phyloP scores from a whole-genome alignment of 1,140 invertebrate species.

The Trichonephila clavata region DNA sequence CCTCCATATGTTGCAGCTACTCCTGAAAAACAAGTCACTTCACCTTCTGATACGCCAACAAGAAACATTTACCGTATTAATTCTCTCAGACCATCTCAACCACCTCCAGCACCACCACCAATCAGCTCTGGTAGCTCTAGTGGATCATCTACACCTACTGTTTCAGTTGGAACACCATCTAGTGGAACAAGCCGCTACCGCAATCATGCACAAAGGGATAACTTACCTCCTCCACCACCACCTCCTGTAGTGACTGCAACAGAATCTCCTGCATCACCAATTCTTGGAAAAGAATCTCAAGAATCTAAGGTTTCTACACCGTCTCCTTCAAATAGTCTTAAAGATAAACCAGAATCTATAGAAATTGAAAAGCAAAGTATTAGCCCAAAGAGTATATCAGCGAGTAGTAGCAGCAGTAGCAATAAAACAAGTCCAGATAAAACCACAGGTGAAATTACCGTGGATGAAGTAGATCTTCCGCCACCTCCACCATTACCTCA shows the following conservation, averaged over 20 bases:
- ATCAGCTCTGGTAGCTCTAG: conserved; percentile 75
- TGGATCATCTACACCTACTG: conserved; percentile 82
- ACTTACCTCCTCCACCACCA: conserved; percentile 92
- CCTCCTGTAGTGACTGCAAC: conserved; percentile 83
- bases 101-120: conserved; percentile 79
- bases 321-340: conserved; percentile 81
- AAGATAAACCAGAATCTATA: conserved; percentile 76
- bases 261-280: conserved; percentile 12
- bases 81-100: conserved; percentile 72
- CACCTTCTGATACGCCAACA: conserved; percentile 64
- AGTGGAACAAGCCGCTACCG: conserved; percentile 83
- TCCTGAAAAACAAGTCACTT: conserved; percentile 79
- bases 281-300: background rate
- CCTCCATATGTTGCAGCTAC: conserved; percentile 77
- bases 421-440: conserved; percentile 59
- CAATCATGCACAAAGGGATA: conserved; percentile 84
- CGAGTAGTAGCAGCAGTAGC: background rate
- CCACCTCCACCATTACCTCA: conserved; percentile 83
- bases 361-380: conserved; percentile 45
- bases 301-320: conserved; percentile 84
- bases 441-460: background rate
- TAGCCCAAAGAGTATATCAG: conserved; percentile 46
- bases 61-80: conserved; percentile 61
- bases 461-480: conserved; percentile 78
- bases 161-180: conserved; percentile 86